phyloP scores from a whole-genome alignment of 2,797 vertebrate species.

The Luscinia megarhynchos region DNA sequence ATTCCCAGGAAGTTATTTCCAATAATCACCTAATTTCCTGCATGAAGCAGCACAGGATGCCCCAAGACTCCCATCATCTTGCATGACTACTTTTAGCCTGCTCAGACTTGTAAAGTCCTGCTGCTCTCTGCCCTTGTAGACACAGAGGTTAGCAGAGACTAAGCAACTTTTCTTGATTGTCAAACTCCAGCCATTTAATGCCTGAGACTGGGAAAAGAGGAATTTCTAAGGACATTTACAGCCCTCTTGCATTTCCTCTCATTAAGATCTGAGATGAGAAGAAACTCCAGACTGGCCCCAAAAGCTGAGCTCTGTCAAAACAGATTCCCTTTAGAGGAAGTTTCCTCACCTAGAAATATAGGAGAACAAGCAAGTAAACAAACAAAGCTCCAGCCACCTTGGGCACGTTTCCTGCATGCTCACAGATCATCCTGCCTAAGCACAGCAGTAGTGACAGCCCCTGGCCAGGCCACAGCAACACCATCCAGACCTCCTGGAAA shows the following conservation, averaged over 20 bases:
- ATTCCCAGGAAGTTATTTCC: slow-evolving; percentile 53
- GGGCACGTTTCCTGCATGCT: not conserved
- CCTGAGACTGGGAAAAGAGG: not conserved
- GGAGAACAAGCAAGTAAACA: not conserved
- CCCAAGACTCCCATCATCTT: slow-evolving; percentile 43
- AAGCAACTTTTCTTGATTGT: not conserved
- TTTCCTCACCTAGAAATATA: not conserved
- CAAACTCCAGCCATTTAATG: not conserved
- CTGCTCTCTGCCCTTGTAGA: slow-evolving; percentile 46
- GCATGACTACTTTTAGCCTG: not conserved
- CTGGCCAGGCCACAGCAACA: not conserved
- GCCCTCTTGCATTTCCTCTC: not conserved
- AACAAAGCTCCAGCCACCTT: not conserved
- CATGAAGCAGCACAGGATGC: slow-evolving; percentile 5
- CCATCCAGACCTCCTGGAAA: slow-evolving; percentile 18
- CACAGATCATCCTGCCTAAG: not conserved
- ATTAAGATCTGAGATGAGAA: not conserved
- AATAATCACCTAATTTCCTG: slow-evolving; percentile 59
- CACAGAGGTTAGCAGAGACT: not conserved
- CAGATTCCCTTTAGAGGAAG: not conserved
- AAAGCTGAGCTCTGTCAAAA: not conserved
- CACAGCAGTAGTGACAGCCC: not conserved
- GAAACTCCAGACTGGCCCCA: not conserved
- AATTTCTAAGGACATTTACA: not conserved
- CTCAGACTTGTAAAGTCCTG: slow-evolving; percentile 26